A percentile compares a stretch with the other conserved stretches of the same genome.
These are phyloP conservation scores for Trichomalopsis sarcophagae DNA, from an alignment of 1,140 invertebrate genomes.

Conservation along the genomic window DNA sequence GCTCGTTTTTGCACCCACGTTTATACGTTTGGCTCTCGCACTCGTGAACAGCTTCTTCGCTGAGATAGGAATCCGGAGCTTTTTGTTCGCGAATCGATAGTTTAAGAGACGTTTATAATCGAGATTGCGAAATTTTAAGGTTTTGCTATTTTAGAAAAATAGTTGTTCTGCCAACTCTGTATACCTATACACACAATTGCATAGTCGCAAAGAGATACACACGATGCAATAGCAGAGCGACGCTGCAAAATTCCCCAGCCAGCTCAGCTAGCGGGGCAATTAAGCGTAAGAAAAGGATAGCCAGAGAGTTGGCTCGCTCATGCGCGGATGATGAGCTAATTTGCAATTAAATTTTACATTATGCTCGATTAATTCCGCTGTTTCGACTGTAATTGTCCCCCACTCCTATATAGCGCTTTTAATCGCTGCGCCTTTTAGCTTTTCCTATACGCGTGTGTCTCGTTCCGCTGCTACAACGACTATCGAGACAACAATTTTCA, in stretches of 20 bases:
- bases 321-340: constrained; percentile 34
- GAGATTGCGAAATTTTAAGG: too few species aligned
- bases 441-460: background rate
- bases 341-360: constrained; percentile 44
- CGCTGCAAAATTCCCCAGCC: too few species aligned
- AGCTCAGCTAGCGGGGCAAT: background rate
- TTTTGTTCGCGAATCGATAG: too few species aligned
- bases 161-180: background rate
- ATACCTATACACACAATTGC: background rate
- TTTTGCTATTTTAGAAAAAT: too few species aligned
- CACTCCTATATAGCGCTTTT: background rate
- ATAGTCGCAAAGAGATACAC: background rate
- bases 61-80: too few species aligned
- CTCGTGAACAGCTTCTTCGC: too few species aligned
- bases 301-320: background rate
- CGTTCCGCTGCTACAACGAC: background rate
- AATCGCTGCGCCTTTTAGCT: constrained; percentile 19
- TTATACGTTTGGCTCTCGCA: background rate
- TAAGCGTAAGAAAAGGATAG: constrained; percentile 9
- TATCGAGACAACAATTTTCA: background rate
- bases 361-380: constrained; percentile 33
- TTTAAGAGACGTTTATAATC: too few species aligned
- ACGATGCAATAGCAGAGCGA: background rate
- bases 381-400: background rate
- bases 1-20: background rate